phyloP scores from a whole-genome alignment of 2,113 vertebrate genomes.

The Conger conger region DNA sequence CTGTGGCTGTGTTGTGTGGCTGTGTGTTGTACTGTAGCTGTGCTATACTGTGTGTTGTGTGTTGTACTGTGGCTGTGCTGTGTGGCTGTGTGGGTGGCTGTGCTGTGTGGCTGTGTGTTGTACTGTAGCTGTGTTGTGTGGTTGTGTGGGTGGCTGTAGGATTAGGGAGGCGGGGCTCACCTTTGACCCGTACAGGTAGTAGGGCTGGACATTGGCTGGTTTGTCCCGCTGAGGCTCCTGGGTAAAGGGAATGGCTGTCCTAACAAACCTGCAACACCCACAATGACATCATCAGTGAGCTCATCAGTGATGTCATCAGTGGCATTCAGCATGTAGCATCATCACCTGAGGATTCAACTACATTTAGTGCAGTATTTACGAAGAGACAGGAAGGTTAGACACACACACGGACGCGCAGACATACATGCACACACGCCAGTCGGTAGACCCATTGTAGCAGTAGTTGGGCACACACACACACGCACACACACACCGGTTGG shows the following conservation, averaged over 20 bases:
- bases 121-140: no score
- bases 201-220: conserved; percentile 96
- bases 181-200: conserved; percentile 98
- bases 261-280: conserved; percentile 82
- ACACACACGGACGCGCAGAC: not conserved
- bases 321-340: not conserved
- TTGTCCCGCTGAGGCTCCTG: conserved; percentile 98
- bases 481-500: conserved; percentile 80
- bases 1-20: no score
- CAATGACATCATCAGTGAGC: not conserved
- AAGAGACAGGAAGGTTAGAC: not conserved
- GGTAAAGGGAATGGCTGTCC: conserved; percentile 96
- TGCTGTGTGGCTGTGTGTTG: no score
- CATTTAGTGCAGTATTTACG: not conserved
- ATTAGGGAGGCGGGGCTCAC: conserved; percentile 59
- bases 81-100: no score
- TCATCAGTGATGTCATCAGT: not conserved
- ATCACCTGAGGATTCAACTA: not conserved
- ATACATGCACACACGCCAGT: not conserved
- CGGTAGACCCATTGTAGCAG: no score
- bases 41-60: no score
- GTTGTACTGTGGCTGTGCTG: no score
- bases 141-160: not conserved
- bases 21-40: no score
- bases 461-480: not conserved